phyloP scores from a whole-genome alignment of 1,140 invertebrate species.

The Cydia pomonella region DNA sequence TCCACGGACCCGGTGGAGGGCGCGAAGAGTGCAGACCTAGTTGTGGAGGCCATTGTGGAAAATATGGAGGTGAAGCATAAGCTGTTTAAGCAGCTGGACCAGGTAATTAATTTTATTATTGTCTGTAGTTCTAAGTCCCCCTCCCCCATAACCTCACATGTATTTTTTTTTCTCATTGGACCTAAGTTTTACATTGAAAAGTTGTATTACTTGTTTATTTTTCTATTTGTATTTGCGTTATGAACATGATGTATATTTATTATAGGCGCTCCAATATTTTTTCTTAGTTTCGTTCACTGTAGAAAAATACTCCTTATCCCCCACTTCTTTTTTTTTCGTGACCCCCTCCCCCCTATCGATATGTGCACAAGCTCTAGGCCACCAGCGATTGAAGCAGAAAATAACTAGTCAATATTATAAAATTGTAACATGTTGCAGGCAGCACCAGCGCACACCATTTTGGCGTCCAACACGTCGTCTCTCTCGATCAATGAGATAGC shows the following conservation, averaged over 20 bases:
- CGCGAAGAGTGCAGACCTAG: conserved; percentile 86
- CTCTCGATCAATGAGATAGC: conserved; percentile 92
- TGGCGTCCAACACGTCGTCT: conserved; percentile 95
- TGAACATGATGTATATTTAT: no score
- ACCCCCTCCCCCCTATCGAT: no score
- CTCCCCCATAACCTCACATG: background rate
- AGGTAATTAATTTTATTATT: conserved; percentile 59
- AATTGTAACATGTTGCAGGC: conserved; percentile 66
- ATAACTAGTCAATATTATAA: background rate
- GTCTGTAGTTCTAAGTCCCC: background rate
- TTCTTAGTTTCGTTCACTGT: no score
- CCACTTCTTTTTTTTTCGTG: no score
- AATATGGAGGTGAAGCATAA: conserved; percentile 91
- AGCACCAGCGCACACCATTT: conserved; percentile 86
- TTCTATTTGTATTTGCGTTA: no score
- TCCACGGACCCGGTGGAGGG: conserved; percentile 82
- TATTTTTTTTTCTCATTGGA: no score
- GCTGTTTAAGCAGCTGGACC: conserved; percentile 85
- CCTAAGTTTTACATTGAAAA: no score
- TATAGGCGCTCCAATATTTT: no score
- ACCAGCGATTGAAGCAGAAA: no score
- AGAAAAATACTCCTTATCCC: no score
- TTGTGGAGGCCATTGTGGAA: conserved; percentile 94
- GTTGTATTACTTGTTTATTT: no score
- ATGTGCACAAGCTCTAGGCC: no score